Percentiles rank a stretch among this genome's conserved stretches.
These are phyloP conservation scores for Piprites chloris DNA, from an alignment of 2,113 vertebrate species.

Conservation along the genomic window DNA sequence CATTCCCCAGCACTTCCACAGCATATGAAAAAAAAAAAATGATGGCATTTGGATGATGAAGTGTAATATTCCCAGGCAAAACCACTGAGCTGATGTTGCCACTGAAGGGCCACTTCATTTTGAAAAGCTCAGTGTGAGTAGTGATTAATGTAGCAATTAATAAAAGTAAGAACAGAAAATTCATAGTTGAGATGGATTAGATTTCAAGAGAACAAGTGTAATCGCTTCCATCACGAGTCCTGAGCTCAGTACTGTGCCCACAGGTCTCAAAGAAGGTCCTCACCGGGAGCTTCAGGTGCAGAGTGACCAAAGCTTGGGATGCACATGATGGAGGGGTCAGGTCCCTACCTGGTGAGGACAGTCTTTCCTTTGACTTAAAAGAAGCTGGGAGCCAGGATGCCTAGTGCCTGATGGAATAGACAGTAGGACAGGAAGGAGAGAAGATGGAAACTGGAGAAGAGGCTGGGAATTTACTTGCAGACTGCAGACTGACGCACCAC, in stretches of 20 bases:
- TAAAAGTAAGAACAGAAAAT: background rate
- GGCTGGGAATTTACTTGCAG: background rate
- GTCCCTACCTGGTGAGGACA: background rate
- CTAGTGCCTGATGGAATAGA: background rate
- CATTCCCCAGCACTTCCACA: background rate
- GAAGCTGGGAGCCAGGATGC: background rate
- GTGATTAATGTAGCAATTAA: background rate
- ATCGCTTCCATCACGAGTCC: background rate
- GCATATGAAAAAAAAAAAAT: background rate
- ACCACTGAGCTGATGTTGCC: background rate
- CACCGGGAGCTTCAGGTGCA: background rate
- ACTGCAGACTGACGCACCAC: background rate
- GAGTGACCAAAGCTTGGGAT: background rate
- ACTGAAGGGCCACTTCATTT: background rate
- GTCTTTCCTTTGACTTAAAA: background rate
- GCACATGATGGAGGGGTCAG: background rate
- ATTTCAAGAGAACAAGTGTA: background rate
- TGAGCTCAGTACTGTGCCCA: background rate
- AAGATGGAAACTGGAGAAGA: background rate
- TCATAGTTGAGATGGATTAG: background rate
- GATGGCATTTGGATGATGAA: slow-evolving; percentile 12
- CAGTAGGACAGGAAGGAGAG: background rate
- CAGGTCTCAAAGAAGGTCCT: background rate
- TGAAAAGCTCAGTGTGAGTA: background rate
- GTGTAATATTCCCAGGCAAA: background rate